Conservation (phyloP, 2,888 invertebrate species). For the Geotrupes spiniger region DNA sequence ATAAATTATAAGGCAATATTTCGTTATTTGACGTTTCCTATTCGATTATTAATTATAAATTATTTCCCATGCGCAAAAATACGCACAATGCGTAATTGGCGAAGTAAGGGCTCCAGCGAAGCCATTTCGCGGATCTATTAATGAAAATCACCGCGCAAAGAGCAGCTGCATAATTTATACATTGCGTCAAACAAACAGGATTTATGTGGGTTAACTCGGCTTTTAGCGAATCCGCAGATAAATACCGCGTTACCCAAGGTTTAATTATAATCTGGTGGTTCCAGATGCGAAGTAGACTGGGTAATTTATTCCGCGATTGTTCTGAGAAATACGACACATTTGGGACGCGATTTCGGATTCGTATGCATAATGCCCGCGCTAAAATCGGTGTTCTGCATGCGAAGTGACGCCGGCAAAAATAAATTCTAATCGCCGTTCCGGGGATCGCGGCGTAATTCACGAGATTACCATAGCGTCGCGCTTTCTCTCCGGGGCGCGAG, state of each 20-base stretch:
- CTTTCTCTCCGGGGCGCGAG: too few relatives aligned
- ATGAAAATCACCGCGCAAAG: slow-evolving; percentile 22
- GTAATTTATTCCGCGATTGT: slow-evolving; percentile 20
- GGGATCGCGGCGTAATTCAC: too few relatives aligned
- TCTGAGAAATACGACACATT: slow-evolving; percentile 18
- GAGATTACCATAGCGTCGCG: too few relatives aligned
- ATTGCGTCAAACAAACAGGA: slow-evolving; percentile 24
- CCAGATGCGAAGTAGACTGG: slow-evolving; percentile 16
- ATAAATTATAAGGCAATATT: too few relatives aligned
- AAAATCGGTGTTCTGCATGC: too few relatives aligned
- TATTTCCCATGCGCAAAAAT: too few relatives aligned
- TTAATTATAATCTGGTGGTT: slow-evolving; percentile 27
- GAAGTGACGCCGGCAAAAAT: too few relatives aligned
- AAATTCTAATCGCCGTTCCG: too few relatives aligned
- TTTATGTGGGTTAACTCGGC: slow-evolving; percentile 27
- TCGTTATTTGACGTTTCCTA: too few relatives aligned
- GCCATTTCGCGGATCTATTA: slow-evolving; percentile 13
- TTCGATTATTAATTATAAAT: too few relatives aligned
- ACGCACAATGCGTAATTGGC: too few relatives aligned
- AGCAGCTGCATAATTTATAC: slow-evolving; percentile 29
- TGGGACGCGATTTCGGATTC: slow-evolving; percentile 11
- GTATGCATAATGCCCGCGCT: background rate
- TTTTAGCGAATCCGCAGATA: slow-evolving; percentile 28
- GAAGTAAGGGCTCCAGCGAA: too few relatives aligned
- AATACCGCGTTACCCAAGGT: slow-evolving; percentile 26